A percentile compares a stretch with the other conserved stretches of the same genome.
These are phyloP conservation scores for Chelonus formosanus DNA, from an alignment of 2,888 invertebrate species.

Conservation along the genomic window DNA sequence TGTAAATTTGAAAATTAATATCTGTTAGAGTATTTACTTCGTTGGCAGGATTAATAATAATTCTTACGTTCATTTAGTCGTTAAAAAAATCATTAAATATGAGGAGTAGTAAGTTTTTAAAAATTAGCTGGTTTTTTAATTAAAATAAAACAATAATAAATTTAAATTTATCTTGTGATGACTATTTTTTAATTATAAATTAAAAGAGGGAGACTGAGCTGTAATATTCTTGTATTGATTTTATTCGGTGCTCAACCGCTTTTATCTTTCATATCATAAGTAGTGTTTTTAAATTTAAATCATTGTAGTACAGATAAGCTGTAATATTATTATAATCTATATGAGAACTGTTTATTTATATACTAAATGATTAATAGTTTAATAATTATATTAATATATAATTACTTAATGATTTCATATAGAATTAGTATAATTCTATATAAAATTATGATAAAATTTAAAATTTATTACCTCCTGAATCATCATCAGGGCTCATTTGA, in stretches of 20 bases:
- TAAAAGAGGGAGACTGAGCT: not conserved
- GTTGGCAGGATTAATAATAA: no score
- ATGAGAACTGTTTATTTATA: no score
- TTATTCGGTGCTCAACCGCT: constrained; percentile 16
- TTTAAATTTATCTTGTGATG: no score
- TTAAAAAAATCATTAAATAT: not conserved
- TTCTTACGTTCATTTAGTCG: no score
- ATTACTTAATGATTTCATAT: not conserved
- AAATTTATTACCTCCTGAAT: constrained; percentile 21
- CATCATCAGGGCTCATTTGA: constrained; percentile 6
- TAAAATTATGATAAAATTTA: not conserved
- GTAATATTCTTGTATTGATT: constrained; percentile 22
- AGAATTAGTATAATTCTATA: not conserved
- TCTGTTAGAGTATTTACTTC: no score
- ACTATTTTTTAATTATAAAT: not conserved
- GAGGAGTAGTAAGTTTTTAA: not conserved
- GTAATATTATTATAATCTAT: no score
- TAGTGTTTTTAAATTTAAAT: no score
- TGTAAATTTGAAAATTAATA: no score
- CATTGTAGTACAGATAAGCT: no score
- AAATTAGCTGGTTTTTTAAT: not conserved
- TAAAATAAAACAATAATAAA: no score
- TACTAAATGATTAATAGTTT: no score
- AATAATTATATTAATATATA: not conserved
- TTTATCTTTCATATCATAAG: not conserved